phyloP scores from a whole-genome alignment of 1,140 invertebrate genomes.

The Paramacrobiotus metropolitanus region DNA sequence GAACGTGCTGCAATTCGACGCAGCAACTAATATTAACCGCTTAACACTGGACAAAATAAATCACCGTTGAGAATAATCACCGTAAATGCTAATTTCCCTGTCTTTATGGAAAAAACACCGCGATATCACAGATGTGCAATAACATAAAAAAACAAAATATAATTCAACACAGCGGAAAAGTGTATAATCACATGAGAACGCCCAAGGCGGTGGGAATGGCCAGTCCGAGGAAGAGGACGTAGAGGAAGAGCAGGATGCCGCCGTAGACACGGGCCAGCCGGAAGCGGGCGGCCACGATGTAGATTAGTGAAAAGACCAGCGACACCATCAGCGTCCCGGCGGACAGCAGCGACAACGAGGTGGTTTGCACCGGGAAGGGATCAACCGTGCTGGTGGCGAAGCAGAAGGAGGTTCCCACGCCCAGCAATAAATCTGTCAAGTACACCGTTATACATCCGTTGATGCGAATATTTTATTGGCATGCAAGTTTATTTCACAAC shows the following conservation, averaged over 20 bases:
- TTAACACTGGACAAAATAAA: too few relatives aligned
- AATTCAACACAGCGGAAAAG: too few relatives aligned
- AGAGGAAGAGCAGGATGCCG: constrained; percentile 21
- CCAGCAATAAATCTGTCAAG: constrained; percentile 30
- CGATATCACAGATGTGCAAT: too few relatives aligned
- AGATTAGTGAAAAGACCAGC: constrained; percentile 22
- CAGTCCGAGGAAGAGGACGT: constrained; percentile 24
- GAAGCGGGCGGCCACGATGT: constrained; percentile 21
- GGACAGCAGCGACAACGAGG: constrained; percentile 21
- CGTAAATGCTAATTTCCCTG: too few relatives aligned
- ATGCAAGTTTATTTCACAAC: too few relatives aligned
- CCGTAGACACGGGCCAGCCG: constrained; percentile 22
- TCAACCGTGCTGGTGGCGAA: constrained; percentile 15
- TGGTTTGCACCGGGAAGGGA: constrained; percentile 22
- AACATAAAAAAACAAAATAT: too few relatives aligned
- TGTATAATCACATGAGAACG: not conserved
- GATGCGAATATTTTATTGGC: too few relatives aligned
- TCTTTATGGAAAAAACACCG: too few relatives aligned
- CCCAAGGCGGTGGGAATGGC: constrained; percentile 14
- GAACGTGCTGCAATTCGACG: too few relatives aligned
- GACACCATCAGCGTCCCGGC: constrained; percentile 22
- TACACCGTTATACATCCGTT: too few relatives aligned
- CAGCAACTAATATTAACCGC: too few relatives aligned
- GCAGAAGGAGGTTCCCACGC: constrained; percentile 33
- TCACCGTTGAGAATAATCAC: too few relatives aligned